Conservation (phyloP, 2,113 vertebrate genomes). For the Callospermophilus lateralis region DNA sequence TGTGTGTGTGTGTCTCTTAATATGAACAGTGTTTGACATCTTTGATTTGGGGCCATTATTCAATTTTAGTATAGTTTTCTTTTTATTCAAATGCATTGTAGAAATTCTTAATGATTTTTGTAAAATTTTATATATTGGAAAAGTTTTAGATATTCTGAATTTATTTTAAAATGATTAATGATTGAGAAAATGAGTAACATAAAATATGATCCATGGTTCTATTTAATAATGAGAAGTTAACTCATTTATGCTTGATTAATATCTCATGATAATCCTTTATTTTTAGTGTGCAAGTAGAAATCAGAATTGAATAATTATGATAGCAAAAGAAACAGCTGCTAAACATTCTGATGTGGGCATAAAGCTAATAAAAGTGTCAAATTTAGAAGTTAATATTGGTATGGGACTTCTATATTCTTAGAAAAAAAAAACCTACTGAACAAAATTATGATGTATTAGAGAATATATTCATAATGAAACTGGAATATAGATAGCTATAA, state of each 20-base stretch:
- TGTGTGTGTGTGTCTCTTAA: background rate
- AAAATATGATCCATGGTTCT: background rate
- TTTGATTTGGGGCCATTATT: background rate
- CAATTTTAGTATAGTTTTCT: background rate
- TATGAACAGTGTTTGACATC: background rate
- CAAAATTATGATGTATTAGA: background rate
- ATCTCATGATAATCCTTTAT: background rate
- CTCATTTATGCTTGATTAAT: constrained; percentile 3
- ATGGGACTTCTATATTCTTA: background rate
- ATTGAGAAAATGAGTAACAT: background rate
- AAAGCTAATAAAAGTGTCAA: background rate
- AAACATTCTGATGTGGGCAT: background rate
- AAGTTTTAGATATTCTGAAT: constrained; percentile 28
- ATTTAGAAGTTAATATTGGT: background rate
- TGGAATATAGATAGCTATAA: background rate
- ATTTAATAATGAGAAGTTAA: background rate
- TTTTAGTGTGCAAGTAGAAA: constrained; percentile 42
- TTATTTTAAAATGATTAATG: background rate
- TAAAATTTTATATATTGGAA: background rate
- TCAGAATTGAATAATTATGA: constrained; percentile 12
- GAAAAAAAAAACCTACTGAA: background rate
- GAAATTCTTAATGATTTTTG: background rate
- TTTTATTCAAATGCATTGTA: background rate
- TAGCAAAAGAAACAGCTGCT: constrained; percentile 26
- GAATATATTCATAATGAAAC: background rate